Percentiles rank a stretch among this genome's conserved stretches.
These are phyloP conservation scores for Hylia prasina DNA, from an alignment of 2,113 vertebrate species.

Conservation along the genomic window DNA sequence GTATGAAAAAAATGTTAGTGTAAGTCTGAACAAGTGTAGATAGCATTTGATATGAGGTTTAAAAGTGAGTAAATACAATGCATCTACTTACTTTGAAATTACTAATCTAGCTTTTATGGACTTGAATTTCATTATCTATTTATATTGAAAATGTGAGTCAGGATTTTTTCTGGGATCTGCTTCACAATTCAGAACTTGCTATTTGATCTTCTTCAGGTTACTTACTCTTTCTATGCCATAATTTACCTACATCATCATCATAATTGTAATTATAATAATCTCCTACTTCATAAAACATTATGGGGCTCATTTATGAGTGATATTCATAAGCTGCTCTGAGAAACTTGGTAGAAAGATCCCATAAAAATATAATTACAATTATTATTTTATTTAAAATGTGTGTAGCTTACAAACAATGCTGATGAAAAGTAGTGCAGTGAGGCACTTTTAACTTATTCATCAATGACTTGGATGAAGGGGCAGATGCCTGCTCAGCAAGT, in stretches of 20 bases:
- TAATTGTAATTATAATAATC: constrained; percentile 49
- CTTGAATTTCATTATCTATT: constrained; percentile 38
- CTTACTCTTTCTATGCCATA: constrained; percentile 12
- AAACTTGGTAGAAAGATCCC: neutral
- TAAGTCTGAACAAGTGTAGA: constrained; percentile 18
- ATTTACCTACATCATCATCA: constrained; percentile 29
- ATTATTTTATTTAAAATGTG: constrained; percentile 19
- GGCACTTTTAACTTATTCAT: neutral
- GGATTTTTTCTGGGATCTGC: constrained; percentile 17
- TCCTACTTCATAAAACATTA: constrained; percentile 11
- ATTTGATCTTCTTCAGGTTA: constrained; percentile 40
- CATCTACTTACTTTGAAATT: neutral
- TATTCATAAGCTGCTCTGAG: constrained; percentile 47
- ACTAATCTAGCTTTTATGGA: constrained; percentile 30
- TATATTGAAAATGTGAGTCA: constrained; percentile 49
- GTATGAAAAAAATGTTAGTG: neutral
- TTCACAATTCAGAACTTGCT: constrained; percentile 1
- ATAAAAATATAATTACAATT: constrained; percentile 42
- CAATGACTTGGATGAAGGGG: neutral
- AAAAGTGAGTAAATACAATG: constrained; percentile 6
- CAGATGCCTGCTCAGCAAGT: neutral
- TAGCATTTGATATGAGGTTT: constrained; percentile 18
- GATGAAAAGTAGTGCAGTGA: neutral
- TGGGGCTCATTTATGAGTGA: constrained; percentile 29
- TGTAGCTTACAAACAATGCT: neutral